phyloP scores from a whole-genome alignment of 2,888 invertebrate genomes.

The Brenthis daphne region DNA sequence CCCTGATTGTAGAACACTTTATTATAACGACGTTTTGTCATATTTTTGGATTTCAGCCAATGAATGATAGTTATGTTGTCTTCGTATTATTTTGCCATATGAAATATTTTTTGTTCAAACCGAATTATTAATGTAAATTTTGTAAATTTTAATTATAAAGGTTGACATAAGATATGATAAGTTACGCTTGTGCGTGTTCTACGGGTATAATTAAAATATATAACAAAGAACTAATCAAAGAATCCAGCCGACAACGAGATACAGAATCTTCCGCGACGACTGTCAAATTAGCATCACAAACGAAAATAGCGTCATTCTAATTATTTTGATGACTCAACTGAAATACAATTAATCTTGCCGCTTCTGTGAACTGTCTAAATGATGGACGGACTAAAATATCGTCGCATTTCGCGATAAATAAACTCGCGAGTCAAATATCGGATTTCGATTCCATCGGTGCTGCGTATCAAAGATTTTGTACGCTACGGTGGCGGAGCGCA shows the following conservation, averaged over 20 bases:
- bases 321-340: constrained; percentile 82
- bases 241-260: constrained; percentile 67
- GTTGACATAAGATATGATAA: constrained; percentile 7
- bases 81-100: constrained; percentile 30
- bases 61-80: constrained; percentile 50
- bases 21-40: constrained; percentile 60
- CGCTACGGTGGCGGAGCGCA: constrained; percentile 68
- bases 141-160: constrained; percentile 24
- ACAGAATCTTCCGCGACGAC: constrained; percentile 80
- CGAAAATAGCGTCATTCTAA: constrained; percentile 82
- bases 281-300: constrained; percentile 82
- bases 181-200: constrained; percentile 6
- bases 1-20: constrained; percentile 58
- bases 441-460: constrained; percentile 81
- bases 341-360: constrained; percentile 82
- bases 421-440: constrained; percentile 76
- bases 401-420: constrained; percentile 81
- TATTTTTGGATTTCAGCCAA: constrained; percentile 71
- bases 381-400: constrained; percentile 81
- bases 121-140: constrained; percentile 16
- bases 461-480: constrained; percentile 78
- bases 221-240: constrained; percentile 73
- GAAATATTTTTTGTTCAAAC: constrained; percentile 1
- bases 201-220: constrained; percentile 51
- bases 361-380: constrained; percentile 81